Conservation (phyloP, 1,140 invertebrate species). For the Drosophila nikananu region DNA sequence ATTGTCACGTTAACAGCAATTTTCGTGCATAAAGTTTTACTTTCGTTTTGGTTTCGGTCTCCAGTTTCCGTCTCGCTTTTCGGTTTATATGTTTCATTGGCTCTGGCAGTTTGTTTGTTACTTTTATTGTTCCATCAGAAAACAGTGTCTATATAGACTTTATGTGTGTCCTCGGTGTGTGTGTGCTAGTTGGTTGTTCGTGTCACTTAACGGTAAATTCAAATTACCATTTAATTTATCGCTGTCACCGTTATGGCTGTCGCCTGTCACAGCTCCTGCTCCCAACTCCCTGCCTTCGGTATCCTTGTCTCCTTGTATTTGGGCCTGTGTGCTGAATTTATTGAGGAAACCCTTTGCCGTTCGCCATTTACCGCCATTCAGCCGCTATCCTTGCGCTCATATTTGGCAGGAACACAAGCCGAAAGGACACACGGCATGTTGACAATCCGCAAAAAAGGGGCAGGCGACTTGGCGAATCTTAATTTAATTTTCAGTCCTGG, state of each 20-base stretch:
- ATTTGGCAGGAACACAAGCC: conserved; percentile 35
- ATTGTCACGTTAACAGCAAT: conserved; percentile 82
- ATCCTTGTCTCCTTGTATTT: conserved; percentile 29
- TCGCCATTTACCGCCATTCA: conserved; percentile 3
- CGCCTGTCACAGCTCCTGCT: conserved; percentile 62
- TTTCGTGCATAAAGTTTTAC: conserved; percentile 77
- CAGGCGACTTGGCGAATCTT: conserved; percentile 46
- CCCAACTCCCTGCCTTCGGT: conserved; percentile 1
- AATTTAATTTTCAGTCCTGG: conserved; percentile 50
- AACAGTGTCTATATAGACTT: conserved; percentile 24
- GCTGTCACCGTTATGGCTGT: conserved; percentile 84
- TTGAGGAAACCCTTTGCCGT: conserved; percentile 71
- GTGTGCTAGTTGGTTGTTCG: conserved; percentile 59
- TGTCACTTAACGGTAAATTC: conserved; percentile 83
- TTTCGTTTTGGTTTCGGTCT: conserved; percentile 55
- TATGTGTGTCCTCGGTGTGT: conserved; percentile 3
- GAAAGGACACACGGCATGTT: conserved; percentile 55
- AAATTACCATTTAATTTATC: conserved; percentile 84
- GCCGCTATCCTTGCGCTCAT: conserved; percentile 58
- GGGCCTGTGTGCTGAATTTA: conserved; percentile 57
- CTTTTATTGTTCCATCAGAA: conserved; percentile 54
- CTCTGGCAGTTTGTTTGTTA: conserved; percentile 62
- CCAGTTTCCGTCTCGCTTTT: conserved; percentile 50
- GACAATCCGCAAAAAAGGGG: conserved; percentile 40
- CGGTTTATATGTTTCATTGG: conserved; percentile 62